Conservation (phyloP, 2,113 vertebrate genomes). For the Channa maculata region DNA sequence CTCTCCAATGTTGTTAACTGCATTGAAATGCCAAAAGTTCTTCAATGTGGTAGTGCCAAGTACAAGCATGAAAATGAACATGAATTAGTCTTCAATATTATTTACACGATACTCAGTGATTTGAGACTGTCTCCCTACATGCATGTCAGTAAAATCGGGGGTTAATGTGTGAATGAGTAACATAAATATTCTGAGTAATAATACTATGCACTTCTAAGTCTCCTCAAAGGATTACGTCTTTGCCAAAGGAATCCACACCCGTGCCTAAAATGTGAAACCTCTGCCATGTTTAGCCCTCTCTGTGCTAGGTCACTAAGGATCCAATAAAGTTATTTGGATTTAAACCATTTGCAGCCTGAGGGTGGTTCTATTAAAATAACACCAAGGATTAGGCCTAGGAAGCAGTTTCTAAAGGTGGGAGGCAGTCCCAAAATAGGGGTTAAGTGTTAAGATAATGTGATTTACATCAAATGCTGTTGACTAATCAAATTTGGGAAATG, state of each 20-base stretch:
- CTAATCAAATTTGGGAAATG: conserved; percentile 21
- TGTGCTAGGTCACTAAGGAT: conserved; percentile 74
- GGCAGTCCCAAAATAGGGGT: neutral
- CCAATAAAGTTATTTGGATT: conserved; percentile 78
- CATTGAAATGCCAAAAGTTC: conserved; percentile 55
- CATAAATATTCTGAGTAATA: conserved; percentile 40
- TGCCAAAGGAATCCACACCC: conserved; percentile 75
- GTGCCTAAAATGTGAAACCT: conserved; percentile 76
- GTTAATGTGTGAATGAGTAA: conserved; percentile 56
- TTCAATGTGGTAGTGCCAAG: conserved; percentile 39
- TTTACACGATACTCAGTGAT: conserved; percentile 56
- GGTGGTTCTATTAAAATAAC: conserved; percentile 71
- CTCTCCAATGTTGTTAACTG: conserved; percentile 49
- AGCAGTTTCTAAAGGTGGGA: conserved; percentile 7
- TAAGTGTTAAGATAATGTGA: neutral
- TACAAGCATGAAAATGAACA: conserved; percentile 58
- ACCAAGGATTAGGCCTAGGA: conserved; percentile 6
- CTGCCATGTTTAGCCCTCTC: conserved; percentile 70
- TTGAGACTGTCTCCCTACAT: conserved; percentile 42
- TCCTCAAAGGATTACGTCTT: conserved; percentile 58
- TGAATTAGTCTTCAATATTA: conserved; percentile 36
- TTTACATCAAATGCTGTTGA: neutral
- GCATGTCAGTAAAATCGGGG: conserved; percentile 61
- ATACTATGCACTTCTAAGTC: conserved; percentile 63
- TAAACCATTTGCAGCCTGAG: conserved; percentile 67